Conservation (phyloP, 64 coral and sea anemone genomes). For the Hydrozoanthus tunicans region DNA sequence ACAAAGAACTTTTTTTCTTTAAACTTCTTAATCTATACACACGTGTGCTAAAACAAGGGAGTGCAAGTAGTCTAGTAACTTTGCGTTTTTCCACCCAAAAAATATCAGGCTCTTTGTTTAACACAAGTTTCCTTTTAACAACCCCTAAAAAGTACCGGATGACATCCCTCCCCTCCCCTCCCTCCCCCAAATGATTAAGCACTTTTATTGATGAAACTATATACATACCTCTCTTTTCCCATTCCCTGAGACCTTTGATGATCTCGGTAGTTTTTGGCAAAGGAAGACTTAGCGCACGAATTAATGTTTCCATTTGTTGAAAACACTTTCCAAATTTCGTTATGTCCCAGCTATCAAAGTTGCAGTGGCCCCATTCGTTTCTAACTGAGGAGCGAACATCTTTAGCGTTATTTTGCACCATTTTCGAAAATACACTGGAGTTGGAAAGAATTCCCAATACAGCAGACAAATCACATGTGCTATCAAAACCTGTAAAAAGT, state of each 20-base stretch:
- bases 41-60: no score
- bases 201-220: neutral
- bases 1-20: no score
- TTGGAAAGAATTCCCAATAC: conserved; percentile 53
- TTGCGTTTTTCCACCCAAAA: no score
- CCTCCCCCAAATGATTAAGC: no score
- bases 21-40: no score
- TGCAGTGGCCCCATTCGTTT: conserved; percentile 82
- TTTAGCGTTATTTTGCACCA: conserved; percentile 25
- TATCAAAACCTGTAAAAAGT: conserved; percentile 58
- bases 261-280: neutral
- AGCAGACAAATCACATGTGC: conserved; percentile 76
- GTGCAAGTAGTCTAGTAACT: no score
- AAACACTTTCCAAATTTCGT: conserved; percentile 27
- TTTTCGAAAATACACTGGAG: conserved; percentile 33
- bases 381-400: conserved; percentile 54
- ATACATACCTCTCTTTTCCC: conserved; percentile 63
- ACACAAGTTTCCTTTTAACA: no score
- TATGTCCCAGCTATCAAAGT: conserved; percentile 53
- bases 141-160: no score
- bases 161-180: no score
- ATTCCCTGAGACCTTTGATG: conserved; percentile 53
- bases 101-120: no score
- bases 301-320: conserved; percentile 57
- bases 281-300: conserved; percentile 33